Percentiles rank a stretch among this genome's conserved stretches.
Evolutionary conservation across 1,140 invertebrate genomes (phyloP).

Genomic region (Ceratina australensis): DNA sequence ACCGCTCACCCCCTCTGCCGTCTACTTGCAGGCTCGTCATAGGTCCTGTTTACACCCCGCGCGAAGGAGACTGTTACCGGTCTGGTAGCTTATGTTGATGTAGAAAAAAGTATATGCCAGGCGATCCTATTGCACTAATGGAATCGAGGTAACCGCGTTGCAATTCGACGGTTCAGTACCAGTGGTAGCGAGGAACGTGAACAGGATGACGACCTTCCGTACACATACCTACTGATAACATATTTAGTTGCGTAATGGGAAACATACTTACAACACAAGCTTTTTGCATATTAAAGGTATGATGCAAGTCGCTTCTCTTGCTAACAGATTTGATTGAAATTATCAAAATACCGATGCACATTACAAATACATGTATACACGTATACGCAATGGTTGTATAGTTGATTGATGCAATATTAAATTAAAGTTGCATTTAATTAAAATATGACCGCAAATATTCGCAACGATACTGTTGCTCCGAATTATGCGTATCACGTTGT

Average conservation of each 20-base stretch:
- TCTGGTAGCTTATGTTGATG: slow-evolving; percentile 46
- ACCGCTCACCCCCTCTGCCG: slow-evolving; percentile 23
- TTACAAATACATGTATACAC: no score
- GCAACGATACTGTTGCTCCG: not conserved
- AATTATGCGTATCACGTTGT: not conserved
- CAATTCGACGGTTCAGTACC: slow-evolving; percentile 34
- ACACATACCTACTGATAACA: slow-evolving; percentile 22
- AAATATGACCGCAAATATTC: not conserved
- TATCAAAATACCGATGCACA: not conserved
- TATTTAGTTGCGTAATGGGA: slow-evolving; percentile 9
- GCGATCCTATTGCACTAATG: slow-evolving; percentile 38
- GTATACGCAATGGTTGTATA: no score
- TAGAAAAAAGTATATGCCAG: slow-evolving; percentile 23
- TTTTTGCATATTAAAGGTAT: not conserved
- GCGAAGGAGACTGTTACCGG: slow-evolving; percentile 46
- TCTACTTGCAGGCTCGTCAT: slow-evolving; percentile 32
- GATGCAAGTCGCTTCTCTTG: not conserved
- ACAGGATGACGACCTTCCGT: slow-evolving; percentile 27
- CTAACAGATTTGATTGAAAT: not conserved
- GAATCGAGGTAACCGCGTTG: slow-evolving; percentile 37
- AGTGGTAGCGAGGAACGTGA: slow-evolving; percentile 17
- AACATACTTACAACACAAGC: no score
- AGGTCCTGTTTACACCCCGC: slow-evolving; percentile 42
- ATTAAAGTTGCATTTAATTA: not conserved
- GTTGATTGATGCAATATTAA: slow-evolving; percentile 2